phyloP scores from a whole-genome alignment of 2,113 vertebrate species.

The Thalassarche chlororhynchos region DNA sequence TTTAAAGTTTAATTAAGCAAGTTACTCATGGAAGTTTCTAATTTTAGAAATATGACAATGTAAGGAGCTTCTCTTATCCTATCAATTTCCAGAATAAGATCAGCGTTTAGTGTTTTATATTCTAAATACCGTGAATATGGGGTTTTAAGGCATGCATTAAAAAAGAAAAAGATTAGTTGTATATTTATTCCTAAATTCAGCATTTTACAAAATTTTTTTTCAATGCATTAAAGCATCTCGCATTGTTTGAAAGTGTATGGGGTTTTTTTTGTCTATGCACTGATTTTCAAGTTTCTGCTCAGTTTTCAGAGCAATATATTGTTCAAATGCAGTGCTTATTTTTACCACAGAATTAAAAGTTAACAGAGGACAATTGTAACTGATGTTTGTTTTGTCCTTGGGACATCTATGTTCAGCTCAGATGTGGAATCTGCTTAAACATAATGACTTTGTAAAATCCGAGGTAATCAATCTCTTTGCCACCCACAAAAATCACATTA shows the following conservation, averaged over 20 bases:
- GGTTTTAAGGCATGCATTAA: background rate
- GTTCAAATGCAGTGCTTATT: background rate
- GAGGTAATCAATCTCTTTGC: background rate
- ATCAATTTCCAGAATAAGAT: background rate
- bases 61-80: background rate
- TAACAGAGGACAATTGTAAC: background rate
- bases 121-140: background rate
- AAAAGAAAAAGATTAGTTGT: background rate
- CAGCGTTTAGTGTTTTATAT: background rate
- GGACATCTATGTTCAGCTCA: background rate
- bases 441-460: background rate
- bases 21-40: background rate
- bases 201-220: background rate
- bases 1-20: background rate
- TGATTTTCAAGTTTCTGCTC: background rate
- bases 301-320: background rate
- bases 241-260: background rate
- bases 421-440: background rate
- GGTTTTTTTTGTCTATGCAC: background rate
- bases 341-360: background rate
- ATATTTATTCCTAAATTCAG: background rate
- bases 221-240: background rate
- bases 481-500: background rate
- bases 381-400: background rate
- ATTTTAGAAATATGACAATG: background rate